Evolutionary conservation across 2,888 invertebrate genomes (phyloP).

Genomic region (Gisinianus flammeolus): DNA sequence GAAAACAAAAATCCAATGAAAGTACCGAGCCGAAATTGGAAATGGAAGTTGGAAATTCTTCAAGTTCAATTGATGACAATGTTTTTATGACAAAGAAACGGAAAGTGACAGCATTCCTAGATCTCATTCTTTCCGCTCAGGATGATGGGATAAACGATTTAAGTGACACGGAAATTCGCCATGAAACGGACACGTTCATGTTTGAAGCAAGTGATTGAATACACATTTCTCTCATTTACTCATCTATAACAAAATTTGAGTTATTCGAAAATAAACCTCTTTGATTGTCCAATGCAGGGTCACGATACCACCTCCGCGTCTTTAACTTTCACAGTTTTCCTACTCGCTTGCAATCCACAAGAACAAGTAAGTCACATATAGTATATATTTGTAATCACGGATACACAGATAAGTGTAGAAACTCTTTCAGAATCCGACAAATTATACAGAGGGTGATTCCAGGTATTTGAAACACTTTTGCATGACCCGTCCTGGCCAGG

Average conservation of each 20-base stretch:
- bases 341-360: slow-evolving; percentile 48
- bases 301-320: slow-evolving; percentile 51
- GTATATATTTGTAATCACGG: too few relatives aligned
- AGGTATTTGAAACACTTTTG: too few relatives aligned
- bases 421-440: not conserved
- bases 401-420: not conserved
- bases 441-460: too few relatives aligned
- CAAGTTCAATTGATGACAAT: not conserved
- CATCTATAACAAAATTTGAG: too few relatives aligned
- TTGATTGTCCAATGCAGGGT: too few relatives aligned
- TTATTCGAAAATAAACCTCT: too few relatives aligned
- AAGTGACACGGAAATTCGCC: slow-evolving; percentile 61
- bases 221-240: too few relatives aligned
- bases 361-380: slow-evolving; percentile 48
- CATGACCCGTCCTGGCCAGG: too few relatives aligned
- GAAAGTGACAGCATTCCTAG: slow-evolving; percentile 60
- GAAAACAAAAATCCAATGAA: not conserved
- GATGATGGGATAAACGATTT: slow-evolving; percentile 61
- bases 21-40: not conserved
- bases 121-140: slow-evolving; percentile 65
- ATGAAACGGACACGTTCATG: slow-evolving; percentile 63
- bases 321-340: slow-evolving; percentile 44
- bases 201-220: slow-evolving; percentile 42
- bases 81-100: slow-evolving; percentile 17
- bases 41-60: not conserved